Evolutionary conservation across 92 coral and sea anemone genomes (phyloP), one percentile per base, ranked within the genome.

Genomic region (Porites evermanni): DNA sequence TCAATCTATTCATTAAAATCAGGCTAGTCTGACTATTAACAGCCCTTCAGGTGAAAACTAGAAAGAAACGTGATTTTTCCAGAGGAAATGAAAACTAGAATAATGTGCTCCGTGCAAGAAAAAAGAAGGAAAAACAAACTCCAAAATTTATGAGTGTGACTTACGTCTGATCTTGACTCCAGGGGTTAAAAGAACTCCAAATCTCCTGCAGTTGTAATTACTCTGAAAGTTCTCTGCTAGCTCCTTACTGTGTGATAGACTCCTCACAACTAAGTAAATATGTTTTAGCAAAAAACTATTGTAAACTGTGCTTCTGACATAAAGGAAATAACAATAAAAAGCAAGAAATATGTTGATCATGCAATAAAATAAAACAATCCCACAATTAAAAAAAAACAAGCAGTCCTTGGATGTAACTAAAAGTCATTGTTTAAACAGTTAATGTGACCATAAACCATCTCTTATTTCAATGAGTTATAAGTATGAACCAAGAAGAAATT

Each of bases 231-330:
- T 26, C 79, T 75, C 64, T 10, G 21, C 2, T 21, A 56, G 47
- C 7, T 38, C 47, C 0, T 38, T 38, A 38, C 47, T 3, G 47
- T 38, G 47, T 38, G 47, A 38, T 38, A 38, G 47, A 38, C 79
- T 75, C 67, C 79, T 75, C 56, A 75, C 79, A 75, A 53, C 79
- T 75, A n/a, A 75, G 19, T 75, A 75, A 20, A 75, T 38, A 51
- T 75, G 67, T 67, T 53, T 75, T n/a, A 47, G 79, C 0, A 38
- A 75, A 53, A 75, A 13, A 75, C 44, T 75, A 75, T 8, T 56
- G 44, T 54, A 75, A 75, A 52, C 67, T 67, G 19, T 75, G 47
- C 47, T 4, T 38, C 47, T 38, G 47, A 38, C 47, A 4, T 38
- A 38, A 38, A 38, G 47, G 47, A 38, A 3, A 38, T 38, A 3